phyloP scores from a whole-genome alignment of 2,888 invertebrate genomes.

The Gerris lacustris region DNA sequence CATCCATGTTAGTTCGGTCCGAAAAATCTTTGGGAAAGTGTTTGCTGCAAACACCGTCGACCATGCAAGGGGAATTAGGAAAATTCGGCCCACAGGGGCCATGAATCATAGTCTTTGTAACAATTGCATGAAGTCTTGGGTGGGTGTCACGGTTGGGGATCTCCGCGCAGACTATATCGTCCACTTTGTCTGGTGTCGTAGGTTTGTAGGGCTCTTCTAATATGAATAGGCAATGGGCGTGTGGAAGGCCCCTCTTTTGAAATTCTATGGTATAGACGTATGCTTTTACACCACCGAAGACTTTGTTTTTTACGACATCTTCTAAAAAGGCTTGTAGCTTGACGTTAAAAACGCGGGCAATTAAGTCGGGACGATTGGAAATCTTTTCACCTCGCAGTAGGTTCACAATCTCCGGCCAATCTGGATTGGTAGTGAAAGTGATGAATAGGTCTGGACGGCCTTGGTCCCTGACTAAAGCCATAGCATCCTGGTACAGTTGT shows the following conservation, averaged over 20 bases:
- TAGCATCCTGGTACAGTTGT: conserved; percentile 4
- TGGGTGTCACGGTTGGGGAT: neutral
- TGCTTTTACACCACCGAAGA: neutral
- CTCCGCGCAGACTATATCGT: neutral
- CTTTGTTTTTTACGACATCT: neutral
- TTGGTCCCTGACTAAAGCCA: neutral
- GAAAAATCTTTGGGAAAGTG: neutral
- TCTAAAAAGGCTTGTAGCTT: neutral
- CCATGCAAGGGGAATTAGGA: conserved; percentile 2
- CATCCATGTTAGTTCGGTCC: neutral
- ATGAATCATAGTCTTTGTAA: neutral
- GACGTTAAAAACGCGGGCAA: neutral
- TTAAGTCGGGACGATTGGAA: neutral
- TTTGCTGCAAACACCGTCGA: neutral
- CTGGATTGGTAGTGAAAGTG: neutral
- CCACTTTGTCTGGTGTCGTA: neutral
- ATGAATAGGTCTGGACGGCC: neutral
- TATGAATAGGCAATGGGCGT: neutral
- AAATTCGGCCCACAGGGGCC: neutral
- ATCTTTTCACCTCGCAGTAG: neutral
- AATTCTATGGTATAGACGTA: neutral
- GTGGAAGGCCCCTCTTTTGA: neutral
- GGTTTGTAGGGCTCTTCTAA: neutral
- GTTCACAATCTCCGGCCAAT: neutral
- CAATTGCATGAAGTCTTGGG: neutral